Conservation (phyloP, 2,888 invertebrate genomes). For the Cephus pulcher region DNA sequence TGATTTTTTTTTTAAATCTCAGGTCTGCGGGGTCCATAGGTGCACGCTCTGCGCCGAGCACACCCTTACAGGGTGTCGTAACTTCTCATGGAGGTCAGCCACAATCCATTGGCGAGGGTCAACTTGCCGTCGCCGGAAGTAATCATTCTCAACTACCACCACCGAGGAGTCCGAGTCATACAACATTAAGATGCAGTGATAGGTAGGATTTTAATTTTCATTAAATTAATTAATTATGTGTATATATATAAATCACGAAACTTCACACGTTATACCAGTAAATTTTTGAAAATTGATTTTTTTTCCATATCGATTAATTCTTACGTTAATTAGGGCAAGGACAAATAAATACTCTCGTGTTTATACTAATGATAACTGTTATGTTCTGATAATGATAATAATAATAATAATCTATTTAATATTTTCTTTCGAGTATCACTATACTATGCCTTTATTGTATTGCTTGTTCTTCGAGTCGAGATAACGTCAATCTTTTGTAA, state of each 20-base stretch:
- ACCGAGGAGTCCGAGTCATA: constrained; percentile 64
- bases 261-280: neutral
- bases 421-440: too few relatives aligned
- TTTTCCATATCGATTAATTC: too few relatives aligned
- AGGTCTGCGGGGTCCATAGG: constrained; percentile 73
- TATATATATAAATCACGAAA: neutral
- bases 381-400: too few relatives aligned
- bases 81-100: constrained; percentile 47
- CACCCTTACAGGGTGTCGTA: constrained; percentile 70
- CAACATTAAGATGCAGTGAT: constrained; percentile 56
- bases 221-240: neutral
- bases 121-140: constrained; percentile 47
- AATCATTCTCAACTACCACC: constrained; percentile 46
- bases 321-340: too few relatives aligned
- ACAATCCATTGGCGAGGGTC: constrained; percentile 49
- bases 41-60: constrained; percentile 78
- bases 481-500: neutral
- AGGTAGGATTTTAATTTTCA: constrained; percentile 37
- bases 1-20: neutral
- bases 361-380: too few relatives aligned
- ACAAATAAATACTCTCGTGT: too few relatives aligned
- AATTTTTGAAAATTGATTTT: too few relatives aligned
- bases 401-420: too few relatives aligned
- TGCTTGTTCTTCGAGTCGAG: too few relatives aligned
- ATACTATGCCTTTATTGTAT: too few relatives aligned